phyloP scores from a whole-genome alignment of 2,888 invertebrate species.

The Rhyacophila evoluta region DNA sequence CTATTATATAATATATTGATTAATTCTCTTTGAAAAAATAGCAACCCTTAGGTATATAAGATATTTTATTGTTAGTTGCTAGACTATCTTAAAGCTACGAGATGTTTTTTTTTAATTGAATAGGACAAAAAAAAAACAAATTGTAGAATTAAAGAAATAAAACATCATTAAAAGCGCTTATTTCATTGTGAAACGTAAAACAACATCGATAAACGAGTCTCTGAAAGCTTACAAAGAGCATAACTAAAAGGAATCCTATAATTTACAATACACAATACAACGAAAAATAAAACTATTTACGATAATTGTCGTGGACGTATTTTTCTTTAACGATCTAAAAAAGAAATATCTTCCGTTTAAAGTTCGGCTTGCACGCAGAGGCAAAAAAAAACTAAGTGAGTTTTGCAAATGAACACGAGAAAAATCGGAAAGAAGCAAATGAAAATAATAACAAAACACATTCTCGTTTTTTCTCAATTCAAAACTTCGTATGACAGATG shows the following conservation, averaged over 20 bases:
- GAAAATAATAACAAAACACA: constrained; percentile 16
- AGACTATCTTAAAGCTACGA: too few species aligned
- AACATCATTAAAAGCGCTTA: too few species aligned
- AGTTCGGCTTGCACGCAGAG: background rate
- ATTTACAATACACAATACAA: background rate
- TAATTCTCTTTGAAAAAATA: too few species aligned
- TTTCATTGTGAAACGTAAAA: too few species aligned
- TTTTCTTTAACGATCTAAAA: background rate
- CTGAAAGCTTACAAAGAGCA: background rate
- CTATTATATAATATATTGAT: too few species aligned
- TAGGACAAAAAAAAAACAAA: too few species aligned
- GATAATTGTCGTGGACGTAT: background rate
- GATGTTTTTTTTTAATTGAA: too few species aligned
- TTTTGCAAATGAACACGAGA: background rate
- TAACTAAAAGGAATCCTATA: background rate
- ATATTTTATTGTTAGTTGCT: too few species aligned
- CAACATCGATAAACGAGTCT: too few species aligned
- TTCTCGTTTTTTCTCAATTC: constrained; percentile 31
- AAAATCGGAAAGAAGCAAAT: background rate
- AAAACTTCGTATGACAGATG: constrained; percentile 47
- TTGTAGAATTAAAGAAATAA: too few species aligned
- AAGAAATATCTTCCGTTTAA: background rate
- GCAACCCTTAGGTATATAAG: too few species aligned
- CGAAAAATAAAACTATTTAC: background rate
- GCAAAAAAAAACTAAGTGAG: background rate